These are phyloP conservation scores for Anodontia alba DNA, from an alignment of 2,888 invertebrate species.

Conservation along the genomic window DNA sequence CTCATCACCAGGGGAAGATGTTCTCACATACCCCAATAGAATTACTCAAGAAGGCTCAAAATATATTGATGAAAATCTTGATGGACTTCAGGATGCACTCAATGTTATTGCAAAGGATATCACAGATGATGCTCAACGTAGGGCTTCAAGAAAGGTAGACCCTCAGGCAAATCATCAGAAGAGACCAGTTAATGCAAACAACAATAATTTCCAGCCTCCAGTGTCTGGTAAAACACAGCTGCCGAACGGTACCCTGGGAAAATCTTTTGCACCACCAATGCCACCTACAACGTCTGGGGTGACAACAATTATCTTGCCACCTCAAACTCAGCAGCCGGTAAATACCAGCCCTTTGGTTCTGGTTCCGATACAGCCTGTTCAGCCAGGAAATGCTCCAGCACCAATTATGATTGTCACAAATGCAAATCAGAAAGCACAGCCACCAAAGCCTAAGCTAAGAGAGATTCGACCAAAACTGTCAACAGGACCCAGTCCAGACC, in stretches of 20 bases:
- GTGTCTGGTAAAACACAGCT: neutral
- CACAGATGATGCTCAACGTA: conserved; percentile 13
- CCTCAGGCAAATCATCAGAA: neutral
- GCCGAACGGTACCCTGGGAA: neutral
- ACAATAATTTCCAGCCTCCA: neutral
- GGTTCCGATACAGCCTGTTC: neutral
- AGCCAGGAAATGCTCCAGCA: neutral
- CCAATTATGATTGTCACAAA: neutral
- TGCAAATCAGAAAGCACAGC: neutral
- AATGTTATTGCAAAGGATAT: conserved; percentile 58
- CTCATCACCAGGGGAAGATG: no score
- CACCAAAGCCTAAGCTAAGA: neutral
- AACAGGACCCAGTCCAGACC: neutral
- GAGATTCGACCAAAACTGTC: neutral
- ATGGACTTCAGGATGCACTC: conserved; percentile 54
- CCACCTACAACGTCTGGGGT: neutral
- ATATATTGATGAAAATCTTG: neutral
- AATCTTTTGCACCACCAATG: neutral
- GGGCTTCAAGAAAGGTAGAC: neutral
- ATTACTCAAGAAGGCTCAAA: neutral
- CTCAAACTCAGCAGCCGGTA: neutral
- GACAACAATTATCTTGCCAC: neutral
- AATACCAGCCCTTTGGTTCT: neutral
- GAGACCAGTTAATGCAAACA: neutral
- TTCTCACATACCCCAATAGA: no score